Base-by-base conservation (phyloP, 2,113 vertebrate species). In the Tenebrosternarchus preto region DNA sequence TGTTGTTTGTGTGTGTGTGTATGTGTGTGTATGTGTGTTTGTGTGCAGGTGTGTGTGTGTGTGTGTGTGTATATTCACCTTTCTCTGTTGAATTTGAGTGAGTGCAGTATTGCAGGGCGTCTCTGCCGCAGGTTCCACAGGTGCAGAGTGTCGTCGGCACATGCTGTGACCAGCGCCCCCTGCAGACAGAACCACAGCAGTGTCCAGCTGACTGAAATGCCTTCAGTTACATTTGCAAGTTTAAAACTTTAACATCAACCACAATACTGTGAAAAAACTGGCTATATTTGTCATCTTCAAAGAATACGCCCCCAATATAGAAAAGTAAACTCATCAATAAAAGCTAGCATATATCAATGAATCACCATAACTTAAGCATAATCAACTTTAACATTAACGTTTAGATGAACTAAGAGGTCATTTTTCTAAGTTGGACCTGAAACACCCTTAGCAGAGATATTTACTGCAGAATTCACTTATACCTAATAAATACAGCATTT, bases 61-160 rank as follows among this genome's bases (percentile, higher is more conserved):
- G 60, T 84, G 68, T 82, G 64, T 59, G 57, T 25, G 1, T 31
- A 16, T 72, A 33, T 94, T 93, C 93, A 99, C 97, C 96, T 93
- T 90, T 99, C 97, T 90, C 96, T 94, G 88, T 97, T 98, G 92
- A 99, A 99, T 88, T 97, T 99, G 83, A 99, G 94, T 25, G 97
- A 98, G 90, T 99, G 97, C 73, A 99, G 95, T 86, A 99, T 85
- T 20, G 97, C 97, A 19, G 98, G 98, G 31, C 94, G 94, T 80
- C 98, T 97, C 90, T 99, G 98, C 73, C 97, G 94, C 64, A 99
- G 93, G 83, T 98, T 99, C 98, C 98, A 99, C 81, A 99, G 91
- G 91, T 99, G 97, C 86, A 99, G 95, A 0, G 95, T 96, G 88
- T 98, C 97, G 70, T 99, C 97, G 81, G 97, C 95, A 88, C 96